Percentiles rank a stretch among this genome's conserved stretches.
Evolutionary conservation across 2,113 vertebrate genomes (phyloP).

Genomic region (Galeopterus variegatus): DNA sequence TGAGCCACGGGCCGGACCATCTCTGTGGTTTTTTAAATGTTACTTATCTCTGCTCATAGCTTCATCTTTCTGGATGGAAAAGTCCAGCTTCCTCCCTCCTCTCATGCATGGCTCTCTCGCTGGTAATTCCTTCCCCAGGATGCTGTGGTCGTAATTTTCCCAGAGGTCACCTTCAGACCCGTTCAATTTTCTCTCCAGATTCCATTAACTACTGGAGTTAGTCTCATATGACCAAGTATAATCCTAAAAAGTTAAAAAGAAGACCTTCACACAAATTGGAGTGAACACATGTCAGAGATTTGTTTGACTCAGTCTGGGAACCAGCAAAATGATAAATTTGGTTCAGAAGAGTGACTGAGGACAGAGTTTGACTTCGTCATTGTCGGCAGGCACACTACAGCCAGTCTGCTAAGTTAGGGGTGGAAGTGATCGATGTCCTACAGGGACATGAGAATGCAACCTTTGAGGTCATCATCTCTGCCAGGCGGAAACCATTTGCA

Average conservation of each 20-base stretch:
- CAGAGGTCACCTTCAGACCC: neutral
- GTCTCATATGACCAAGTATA: neutral
- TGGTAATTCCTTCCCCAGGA: neutral
- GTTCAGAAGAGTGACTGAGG: neutral
- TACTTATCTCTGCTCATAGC: neutral
- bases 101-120: rapidly evolving
- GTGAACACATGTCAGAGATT: neutral
- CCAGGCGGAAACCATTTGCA: neutral
- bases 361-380: neutral
- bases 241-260: neutral
- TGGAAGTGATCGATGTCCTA: rapidly evolving
- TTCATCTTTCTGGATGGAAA: neutral
- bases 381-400: rapidly evolving
- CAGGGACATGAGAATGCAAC: rapidly evolving
- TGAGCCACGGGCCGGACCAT: no score
- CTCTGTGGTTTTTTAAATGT: neutral
- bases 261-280: neutral
- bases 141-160: neutral
- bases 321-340: no score
- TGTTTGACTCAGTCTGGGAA: neutral
- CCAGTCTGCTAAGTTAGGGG: neutral
- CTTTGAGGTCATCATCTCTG: neutral
- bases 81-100: no score
- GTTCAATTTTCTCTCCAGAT: neutral
- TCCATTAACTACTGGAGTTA: neutral